Conservation (phyloP, 2,113 vertebrate species). For the Cyanoramphus novaezelandiae region DNA sequence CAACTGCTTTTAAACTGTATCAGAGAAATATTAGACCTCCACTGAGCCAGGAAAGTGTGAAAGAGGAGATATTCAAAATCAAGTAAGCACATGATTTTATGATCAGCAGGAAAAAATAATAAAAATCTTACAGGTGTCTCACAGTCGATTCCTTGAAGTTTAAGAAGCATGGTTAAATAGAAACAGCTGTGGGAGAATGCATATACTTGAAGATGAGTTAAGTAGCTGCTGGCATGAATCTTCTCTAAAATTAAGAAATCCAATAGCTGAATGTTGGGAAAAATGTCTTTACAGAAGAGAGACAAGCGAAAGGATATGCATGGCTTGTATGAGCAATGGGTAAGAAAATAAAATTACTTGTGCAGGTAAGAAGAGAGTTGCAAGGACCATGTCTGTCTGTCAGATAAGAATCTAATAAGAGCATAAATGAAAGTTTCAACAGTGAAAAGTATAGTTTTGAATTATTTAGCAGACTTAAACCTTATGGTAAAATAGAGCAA, state of each 20-base stretch:
- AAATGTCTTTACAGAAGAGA: background rate
- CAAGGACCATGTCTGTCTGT: background rate
- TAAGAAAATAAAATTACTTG: conserved; percentile 37
- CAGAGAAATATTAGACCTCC: background rate
- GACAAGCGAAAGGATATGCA: background rate
- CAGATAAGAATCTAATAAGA: conserved; percentile 9
- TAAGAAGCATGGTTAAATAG: background rate
- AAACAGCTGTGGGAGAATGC: background rate
- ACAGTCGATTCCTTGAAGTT: background rate
- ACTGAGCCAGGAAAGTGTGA: background rate
- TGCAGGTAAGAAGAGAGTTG: conserved; percentile 40
- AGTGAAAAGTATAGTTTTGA: background rate
- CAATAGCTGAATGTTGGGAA: background rate
- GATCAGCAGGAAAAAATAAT: background rate
- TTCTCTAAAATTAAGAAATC: conserved; percentile 24
- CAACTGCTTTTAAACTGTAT: background rate
- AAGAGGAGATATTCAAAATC: background rate
- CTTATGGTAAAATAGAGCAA: background rate
- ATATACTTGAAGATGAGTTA: background rate
- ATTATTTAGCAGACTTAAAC: conserved; percentile 50
- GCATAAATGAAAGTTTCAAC: conserved; percentile 17
- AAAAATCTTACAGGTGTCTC: background rate
- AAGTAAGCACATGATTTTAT: background rate
- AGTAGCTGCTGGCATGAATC: background rate
- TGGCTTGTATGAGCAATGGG: background rate